These are phyloP conservation scores for Phalera bucephala DNA, from an alignment of 2,888 invertebrate species.

Conservation along the genomic window DNA sequence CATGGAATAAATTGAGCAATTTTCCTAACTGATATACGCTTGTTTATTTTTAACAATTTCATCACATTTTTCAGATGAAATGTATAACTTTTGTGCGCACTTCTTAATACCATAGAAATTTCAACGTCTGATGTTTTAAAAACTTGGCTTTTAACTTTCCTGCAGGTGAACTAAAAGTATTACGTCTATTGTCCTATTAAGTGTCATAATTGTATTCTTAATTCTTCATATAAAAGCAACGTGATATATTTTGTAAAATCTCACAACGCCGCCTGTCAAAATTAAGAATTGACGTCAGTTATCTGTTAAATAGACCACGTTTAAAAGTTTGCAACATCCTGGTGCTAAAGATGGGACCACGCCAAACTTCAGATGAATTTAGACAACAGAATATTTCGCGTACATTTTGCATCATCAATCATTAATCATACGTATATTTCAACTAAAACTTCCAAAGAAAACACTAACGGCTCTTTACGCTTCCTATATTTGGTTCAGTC, in stretches of 20 bases:
- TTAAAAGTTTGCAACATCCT: not conserved
- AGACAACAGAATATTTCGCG: conserved; percentile 24
- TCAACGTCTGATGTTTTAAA: no score
- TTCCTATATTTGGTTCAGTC: conserved; percentile 37
- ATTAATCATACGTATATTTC: conserved; percentile 17
- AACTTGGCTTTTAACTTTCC: no score
- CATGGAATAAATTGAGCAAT: conserved; percentile 14
- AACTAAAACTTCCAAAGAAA: conserved; percentile 37
- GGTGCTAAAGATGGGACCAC: not conserved
- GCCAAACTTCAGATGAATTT: not conserved
- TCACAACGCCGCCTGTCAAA: no score
- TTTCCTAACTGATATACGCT: conserved; percentile 13
- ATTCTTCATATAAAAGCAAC: no score
- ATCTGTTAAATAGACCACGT: not conserved
- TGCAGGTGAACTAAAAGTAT: no score
- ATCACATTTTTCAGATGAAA: no score
- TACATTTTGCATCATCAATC: conserved; percentile 13
- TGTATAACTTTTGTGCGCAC: no score
- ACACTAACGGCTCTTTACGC: conserved; percentile 31
- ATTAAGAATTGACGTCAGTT: not conserved
- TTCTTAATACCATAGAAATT: no score
- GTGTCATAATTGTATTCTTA: no score
- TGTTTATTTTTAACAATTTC: not conserved
- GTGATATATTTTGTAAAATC: not conserved
- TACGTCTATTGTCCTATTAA: no score